Evolutionary conservation across 2,888 invertebrate species (phyloP).

Genomic region (Chamaedrilus cognettii): DNA sequence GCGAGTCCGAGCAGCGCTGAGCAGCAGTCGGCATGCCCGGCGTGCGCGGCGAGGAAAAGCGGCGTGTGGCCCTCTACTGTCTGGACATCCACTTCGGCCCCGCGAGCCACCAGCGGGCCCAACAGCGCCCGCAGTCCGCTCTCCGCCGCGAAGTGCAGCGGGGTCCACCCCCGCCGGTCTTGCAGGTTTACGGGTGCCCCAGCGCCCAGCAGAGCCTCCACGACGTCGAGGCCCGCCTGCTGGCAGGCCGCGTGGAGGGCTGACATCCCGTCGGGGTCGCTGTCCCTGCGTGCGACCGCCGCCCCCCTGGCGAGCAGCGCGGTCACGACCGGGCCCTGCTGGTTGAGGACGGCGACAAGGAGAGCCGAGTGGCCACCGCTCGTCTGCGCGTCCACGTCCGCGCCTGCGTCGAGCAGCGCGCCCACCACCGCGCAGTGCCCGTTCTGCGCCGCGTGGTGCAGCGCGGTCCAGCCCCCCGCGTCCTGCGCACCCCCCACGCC

Average conservation of each 20-base stretch:
- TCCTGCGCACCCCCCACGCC: constrained; percentile 21
- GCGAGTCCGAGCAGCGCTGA: constrained; percentile 19
- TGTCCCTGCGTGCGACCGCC: constrained; percentile 30
- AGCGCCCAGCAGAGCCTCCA: constrained; percentile 25
- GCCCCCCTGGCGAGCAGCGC: constrained; percentile 32
- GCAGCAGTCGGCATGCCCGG: constrained; percentile 26
- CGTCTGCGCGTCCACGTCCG: constrained; percentile 33
- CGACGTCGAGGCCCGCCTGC: constrained; percentile 21
- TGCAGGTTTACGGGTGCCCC: constrained; percentile 32
- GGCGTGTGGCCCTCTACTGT: constrained; percentile 35
- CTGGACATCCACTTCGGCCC: constrained; percentile 35
- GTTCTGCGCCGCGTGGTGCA: constrained; percentile 40
- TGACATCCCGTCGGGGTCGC: constrained; percentile 24
- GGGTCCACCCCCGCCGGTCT: constrained; percentile 38
- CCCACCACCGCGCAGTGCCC: constrained; percentile 33
- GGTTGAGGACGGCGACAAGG: constrained; percentile 37
- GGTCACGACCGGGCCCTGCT: constrained; percentile 32
- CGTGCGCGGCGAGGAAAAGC: constrained; percentile 34
- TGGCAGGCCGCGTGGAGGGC: constrained; percentile 38
- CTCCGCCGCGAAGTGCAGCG: constrained; percentile 38
- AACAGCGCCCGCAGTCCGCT: constrained; percentile 31
- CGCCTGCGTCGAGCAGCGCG: constrained; percentile 24
- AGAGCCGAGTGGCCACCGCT: constrained; percentile 36
- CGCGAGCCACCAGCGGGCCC: constrained; percentile 24
- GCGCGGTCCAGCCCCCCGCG: constrained; percentile 32